phyloP scores from a whole-genome alignment of 1,140 invertebrate species.

The Anastrepha obliqua region DNA sequence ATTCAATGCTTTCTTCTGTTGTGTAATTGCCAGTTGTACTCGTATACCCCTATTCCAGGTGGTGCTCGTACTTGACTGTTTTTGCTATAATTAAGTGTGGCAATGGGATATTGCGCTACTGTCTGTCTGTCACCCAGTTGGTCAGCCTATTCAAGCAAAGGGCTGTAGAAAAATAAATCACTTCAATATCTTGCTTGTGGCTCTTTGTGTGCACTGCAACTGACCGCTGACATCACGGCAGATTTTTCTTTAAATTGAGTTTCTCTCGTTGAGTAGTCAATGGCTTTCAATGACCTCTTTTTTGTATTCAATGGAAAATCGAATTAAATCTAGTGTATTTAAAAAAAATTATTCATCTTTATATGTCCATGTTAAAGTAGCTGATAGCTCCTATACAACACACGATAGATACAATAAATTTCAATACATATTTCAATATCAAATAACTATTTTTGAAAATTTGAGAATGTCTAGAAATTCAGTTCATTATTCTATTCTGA shows the following conservation, averaged over 20 bases:
- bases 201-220: background rate
- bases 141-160: background rate
- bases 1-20: background rate
- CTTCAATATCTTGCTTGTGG: background rate
- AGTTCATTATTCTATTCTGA: too few species aligned
- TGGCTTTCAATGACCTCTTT: background rate
- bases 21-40: background rate
- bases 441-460: too few species aligned
- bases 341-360: background rate
- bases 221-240: background rate
- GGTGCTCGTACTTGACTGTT: background rate
- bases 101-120: background rate
- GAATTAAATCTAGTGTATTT: background rate
- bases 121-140: background rate
- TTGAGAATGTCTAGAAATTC: too few species aligned
- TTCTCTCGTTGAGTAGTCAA: background rate
- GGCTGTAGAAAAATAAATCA: background rate
- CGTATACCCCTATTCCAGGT: background rate
- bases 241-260: background rate
- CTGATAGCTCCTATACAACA: too few species aligned
- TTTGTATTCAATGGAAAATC: background rate
- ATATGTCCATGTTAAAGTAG: too few species aligned
- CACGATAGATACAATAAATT: too few species aligned
- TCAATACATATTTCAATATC: too few species aligned
- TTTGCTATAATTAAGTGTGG: background rate